Evolutionary conservation across 2,888 invertebrate species (phyloP), one percentile per base, ranked within the genome.

Genomic region (Macrophya annulata): DNA sequence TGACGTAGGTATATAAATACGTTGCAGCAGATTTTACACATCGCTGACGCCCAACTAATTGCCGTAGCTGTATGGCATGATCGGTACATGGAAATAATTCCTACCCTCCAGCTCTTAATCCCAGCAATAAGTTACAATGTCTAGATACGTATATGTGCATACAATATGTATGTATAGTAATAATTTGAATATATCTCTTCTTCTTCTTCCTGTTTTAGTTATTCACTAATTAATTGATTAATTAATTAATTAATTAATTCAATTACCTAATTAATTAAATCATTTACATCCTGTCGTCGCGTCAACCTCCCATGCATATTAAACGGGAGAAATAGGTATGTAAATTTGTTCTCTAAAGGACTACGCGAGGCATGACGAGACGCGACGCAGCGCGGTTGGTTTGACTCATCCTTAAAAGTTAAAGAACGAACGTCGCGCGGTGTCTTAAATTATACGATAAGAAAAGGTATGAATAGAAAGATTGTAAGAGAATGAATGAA

Each of bases 241-340:
- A 55, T 15, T 21, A 43, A 72, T 21, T 83, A 68, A 74, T 51
- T 62, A 76, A 76, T 65, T 31, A 59, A 62, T 43, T 31, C 31
- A 31, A 31, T 31, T 31, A 31, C 31, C 31, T 59, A 76, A 79
- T 65, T 79, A 77, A 84, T 84, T 48, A 17, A 59, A 68, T 79
- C 65, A 62, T 65, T 85, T 83, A 83, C 83, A 68, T 83, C 83
- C 85, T 45, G 79, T 79, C 65, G 85, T 48, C 77, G 31, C 37
- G 68, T 68, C 68, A 21, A 65, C 21, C 65, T 21, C 55, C 76
- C 48, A 25, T 65, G 68, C 65, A 83, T 68, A 83, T 71, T 83
- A 68, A 83, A 83, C 83, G 48, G 9, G 17, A 71, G 68, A 48
- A 71, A 65, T 83, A 15, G 45, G 43, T 74, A 83, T 83, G 83